A percentile compares a stretch with the other conserved stretches of the same genome.
phyloP scores from a whole-genome alignment of 2,888 invertebrate genomes.

The Keiferia lycopersicella region DNA sequence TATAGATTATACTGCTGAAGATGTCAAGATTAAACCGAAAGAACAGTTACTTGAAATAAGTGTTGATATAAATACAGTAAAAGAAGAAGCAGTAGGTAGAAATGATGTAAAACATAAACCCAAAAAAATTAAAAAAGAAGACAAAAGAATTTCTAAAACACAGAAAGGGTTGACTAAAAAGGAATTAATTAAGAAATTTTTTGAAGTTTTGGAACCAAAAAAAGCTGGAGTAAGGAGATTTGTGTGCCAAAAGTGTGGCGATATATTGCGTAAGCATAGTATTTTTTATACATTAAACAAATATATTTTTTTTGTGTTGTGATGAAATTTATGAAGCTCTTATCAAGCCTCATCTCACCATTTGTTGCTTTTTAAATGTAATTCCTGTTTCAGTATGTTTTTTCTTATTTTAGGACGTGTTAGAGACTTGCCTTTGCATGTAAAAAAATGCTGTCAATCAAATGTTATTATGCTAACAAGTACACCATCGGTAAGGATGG shows the following conservation, averaged over 20 bases:
- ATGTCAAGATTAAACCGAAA: background rate
- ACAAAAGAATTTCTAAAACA: background rate
- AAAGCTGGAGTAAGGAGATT: conserved; percentile 1
- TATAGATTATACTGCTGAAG: background rate
- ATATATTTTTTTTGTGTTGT: no score
- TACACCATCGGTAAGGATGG: background rate
- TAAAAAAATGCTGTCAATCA: conserved; percentile 12
- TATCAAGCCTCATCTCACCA: no score
- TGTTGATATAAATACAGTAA: background rate
- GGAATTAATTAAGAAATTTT: conserved; percentile 5
- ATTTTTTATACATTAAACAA: background rate
- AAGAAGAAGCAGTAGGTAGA: background rate
- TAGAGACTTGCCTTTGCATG: background rate
- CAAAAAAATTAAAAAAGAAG: conserved; percentile 5
- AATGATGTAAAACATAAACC: background rate
- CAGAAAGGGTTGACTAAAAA: background rate
- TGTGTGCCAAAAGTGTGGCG: conserved; percentile 5
- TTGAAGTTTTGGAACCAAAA: background rate
- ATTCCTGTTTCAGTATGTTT: background rate
- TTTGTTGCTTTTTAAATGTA: background rate
- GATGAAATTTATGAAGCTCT: no score
- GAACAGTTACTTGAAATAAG: background rate
- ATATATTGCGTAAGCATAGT: conserved; percentile 1
- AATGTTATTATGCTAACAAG: background rate
- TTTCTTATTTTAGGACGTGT: conserved; percentile 7